phyloP scores from a whole-genome alignment of 2,888 invertebrate species.

The Spilarctia lutea region DNA sequence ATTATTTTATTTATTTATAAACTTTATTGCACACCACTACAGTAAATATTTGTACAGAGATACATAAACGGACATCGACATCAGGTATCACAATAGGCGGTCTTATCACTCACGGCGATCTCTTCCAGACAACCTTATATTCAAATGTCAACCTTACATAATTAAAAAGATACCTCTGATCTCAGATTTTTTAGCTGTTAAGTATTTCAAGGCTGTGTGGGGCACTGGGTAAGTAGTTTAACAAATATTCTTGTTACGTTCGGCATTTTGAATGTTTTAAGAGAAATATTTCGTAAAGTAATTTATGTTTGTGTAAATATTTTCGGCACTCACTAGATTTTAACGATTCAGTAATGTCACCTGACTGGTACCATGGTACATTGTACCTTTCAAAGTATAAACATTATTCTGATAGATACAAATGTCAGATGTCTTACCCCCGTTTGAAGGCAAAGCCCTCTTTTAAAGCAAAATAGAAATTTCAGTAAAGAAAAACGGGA shows the following conservation, averaged over 20 bases:
- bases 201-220: background rate
- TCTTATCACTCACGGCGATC: no score
- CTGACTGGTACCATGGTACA: background rate
- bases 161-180: background rate
- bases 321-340: background rate
- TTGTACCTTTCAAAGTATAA: background rate
- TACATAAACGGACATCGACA: no score
- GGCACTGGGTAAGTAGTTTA: background rate
- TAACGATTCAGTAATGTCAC: background rate
- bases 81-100: no score
- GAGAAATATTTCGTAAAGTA: background rate
- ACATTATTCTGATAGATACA: background rate
- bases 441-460: background rate
- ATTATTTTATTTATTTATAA: background rate
- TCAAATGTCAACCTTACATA: background rate
- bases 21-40: no score
- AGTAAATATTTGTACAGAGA: no score
- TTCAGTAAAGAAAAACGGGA: background rate
- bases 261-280: background rate
- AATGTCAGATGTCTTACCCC: background rate
- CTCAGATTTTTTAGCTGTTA: background rate
- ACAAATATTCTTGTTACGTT: background rate
- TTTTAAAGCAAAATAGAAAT: background rate
- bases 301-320: background rate
- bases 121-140: no score